Conservation (phyloP, 2,113 vertebrate genomes). For the Hemiprocne comata region DNA sequence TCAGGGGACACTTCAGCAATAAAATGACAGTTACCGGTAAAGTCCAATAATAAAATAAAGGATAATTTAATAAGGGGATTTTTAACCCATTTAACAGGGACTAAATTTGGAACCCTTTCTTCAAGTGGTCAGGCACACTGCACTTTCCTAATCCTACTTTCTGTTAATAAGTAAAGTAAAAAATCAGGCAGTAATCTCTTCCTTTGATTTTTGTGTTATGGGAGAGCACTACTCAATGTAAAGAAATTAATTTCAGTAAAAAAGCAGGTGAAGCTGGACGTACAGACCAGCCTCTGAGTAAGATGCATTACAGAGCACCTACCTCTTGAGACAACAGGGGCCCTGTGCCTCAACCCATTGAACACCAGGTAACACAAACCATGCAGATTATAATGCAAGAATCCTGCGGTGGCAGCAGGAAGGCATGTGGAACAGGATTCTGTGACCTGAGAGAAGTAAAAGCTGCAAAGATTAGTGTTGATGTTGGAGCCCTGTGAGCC, state of each 20-base stretch:
- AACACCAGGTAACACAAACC: not conserved
- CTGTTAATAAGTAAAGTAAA: not conserved
- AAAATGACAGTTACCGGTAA: slow-evolving; percentile 31
- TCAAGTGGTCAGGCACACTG: not conserved
- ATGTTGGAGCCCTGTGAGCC: not conserved
- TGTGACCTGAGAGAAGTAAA: not conserved
- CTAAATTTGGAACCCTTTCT: slow-evolving; percentile 19
- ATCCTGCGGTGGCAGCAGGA: not conserved
- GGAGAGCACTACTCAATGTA: not conserved
- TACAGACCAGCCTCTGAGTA: not conserved
- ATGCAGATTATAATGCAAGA: not conserved
- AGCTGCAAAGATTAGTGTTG: not conserved
- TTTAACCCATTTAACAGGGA: slow-evolving; percentile 32
- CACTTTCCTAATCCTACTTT: not conserved
- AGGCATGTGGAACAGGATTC: not conserved
- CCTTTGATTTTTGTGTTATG: not conserved
- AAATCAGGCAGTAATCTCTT: not conserved
- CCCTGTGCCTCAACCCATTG: not conserved
- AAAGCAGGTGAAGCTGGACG: not conserved
- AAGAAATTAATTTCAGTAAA: not conserved
- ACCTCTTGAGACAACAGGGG: not conserved
- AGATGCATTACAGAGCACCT: not conserved
- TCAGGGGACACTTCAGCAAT: slow-evolving; percentile 22
- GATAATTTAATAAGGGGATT: slow-evolving; percentile 44
- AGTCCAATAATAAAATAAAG: slow-evolving; percentile 51